Evolutionary conservation across 2,113 vertebrate species (phyloP), one percentile per base, ranked within the genome.

Genomic region (Xenopus borealis): DNA sequence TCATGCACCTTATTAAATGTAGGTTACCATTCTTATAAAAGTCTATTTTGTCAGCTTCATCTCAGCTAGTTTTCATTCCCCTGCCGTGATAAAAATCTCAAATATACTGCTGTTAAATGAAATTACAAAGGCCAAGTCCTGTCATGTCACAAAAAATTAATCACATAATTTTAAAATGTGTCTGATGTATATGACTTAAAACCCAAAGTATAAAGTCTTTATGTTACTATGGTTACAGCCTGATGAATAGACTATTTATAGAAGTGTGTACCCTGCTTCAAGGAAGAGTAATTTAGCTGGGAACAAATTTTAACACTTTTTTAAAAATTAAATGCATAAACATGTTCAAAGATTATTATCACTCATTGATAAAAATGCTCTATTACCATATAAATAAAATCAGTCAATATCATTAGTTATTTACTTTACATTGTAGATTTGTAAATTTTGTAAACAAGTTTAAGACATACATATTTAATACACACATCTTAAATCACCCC

Each of bases 181-280:
- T 45, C 27, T 69, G 12, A 52, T 62, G 17, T 59, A 69, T n/a
- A 27, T 77, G 66, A 50, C 47, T 76, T 63, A 45, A 76, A 68
- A 69, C 18, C 23, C 30, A 64, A 19, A 45, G 59, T 63, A 63
- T 44, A 64, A 75, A 76, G 50, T 50, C 59, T 17, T 64, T 53
- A 14, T 14, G 67, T 77, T 70, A 27, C 74, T 14, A 77, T 70
- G 27, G 74, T 64, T 70, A 70, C 74, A 55, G 10, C 58, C 45
- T 64, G 27, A 64, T 57, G 74, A 76, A 76, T 69, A 75, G 66
- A 69, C 73, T 77, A 77, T 77, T 70, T 77, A 46, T 77, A 77
- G 74, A 30, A 46, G 18, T 40, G 18, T 44, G 16, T 55, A 16
- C 47, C 46, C 17, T 63, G 33, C 17, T 76, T 64, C 57, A 10